phyloP scores from a whole-genome alignment of 2,797 vertebrate genomes.

The Natrix natrix region DNA sequence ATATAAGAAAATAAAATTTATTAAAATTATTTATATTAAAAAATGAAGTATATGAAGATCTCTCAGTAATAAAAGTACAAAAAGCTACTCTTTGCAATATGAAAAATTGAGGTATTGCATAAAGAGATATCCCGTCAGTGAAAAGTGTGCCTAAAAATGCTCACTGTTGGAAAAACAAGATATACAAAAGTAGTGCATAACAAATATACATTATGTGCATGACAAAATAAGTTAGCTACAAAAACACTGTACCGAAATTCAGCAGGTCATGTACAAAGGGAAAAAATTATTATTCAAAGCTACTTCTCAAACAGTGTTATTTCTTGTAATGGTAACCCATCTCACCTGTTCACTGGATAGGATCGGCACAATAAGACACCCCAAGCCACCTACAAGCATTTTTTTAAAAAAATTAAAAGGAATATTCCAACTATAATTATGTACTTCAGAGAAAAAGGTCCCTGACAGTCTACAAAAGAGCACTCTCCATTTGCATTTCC shows the following conservation, averaged over 20 bases:
- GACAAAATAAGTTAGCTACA: constrained; percentile 99
- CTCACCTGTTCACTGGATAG: constrained; percentile 93
- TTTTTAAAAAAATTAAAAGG: constrained; percentile 69
- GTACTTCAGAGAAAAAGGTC: constrained; percentile 93
- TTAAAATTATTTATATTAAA: constrained; percentile 99
- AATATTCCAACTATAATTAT: constrained; percentile 88
- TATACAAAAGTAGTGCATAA: constrained; percentile 99
- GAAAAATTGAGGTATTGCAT: constrained; percentile 99
- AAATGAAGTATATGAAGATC: constrained; percentile 99
- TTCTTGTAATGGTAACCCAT: constrained; percentile 87
- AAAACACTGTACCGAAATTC: constrained; percentile 99
- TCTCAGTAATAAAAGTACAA: constrained; percentile 99
- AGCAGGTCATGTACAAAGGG: constrained; percentile 99
- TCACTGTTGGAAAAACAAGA: constrained; percentile 99
- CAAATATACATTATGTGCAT: constrained; percentile 99
- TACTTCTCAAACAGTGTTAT: constrained; percentile 99
- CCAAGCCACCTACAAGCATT: constrained; percentile 85
- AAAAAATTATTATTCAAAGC: constrained; percentile 98
- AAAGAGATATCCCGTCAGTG: constrained; percentile 99
- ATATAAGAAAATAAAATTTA: constrained; percentile 99
- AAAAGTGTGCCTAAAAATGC: constrained; percentile 99
- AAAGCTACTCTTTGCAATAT: constrained; percentile 99
- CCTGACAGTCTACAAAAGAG: constrained; percentile 94
- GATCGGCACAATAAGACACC: constrained; percentile 95
- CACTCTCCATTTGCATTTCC: constrained; percentile 81